Evolutionary conservation across 2,113 vertebrate species (phyloP).

Genomic region (Astatoreochromis straeleni): DNA sequence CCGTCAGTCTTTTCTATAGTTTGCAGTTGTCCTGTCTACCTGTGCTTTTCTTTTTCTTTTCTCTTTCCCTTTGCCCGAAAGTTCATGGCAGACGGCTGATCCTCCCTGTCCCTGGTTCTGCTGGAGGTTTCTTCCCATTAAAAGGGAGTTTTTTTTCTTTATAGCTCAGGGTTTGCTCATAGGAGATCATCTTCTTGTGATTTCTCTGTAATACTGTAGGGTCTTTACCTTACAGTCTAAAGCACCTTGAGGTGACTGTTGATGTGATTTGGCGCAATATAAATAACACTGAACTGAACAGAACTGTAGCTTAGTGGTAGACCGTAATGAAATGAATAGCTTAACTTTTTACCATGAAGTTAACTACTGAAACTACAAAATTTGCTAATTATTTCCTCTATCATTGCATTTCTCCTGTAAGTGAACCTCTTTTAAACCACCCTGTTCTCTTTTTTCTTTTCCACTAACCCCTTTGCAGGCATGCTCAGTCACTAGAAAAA

Average conservation of each 20-base stretch:
- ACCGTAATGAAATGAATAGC: not conserved
- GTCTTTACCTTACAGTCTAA: not conserved
- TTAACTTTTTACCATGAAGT: not conserved
- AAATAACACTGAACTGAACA: not conserved
- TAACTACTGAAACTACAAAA: not conserved
- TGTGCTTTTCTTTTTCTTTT: not conserved
- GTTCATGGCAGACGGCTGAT: not conserved
- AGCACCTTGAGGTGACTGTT: not conserved
- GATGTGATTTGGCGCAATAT: not conserved
- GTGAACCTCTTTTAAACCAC: fast-evolving
- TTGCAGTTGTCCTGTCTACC: not conserved
- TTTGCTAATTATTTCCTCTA: not conserved
- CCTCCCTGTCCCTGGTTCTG: not conserved
- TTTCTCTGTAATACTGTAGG: not conserved
- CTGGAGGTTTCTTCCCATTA: not conserved
- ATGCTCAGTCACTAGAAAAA: not conserved
- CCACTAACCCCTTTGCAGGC: not conserved
- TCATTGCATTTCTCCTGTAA: not conserved
- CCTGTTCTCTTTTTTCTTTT: not conserved
- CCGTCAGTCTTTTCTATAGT: not conserved
- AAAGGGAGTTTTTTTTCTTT: not conserved
- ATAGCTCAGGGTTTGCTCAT: not conserved
- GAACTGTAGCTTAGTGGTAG: not conserved
- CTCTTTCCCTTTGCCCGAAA: not conserved
- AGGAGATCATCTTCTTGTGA: not conserved